A percentile compares a stretch with the other conserved stretches of the same genome.
These are phyloP conservation scores for Drosophila neutralis DNA, from an alignment of 2,888 invertebrate species.

Conservation along the genomic window DNA sequence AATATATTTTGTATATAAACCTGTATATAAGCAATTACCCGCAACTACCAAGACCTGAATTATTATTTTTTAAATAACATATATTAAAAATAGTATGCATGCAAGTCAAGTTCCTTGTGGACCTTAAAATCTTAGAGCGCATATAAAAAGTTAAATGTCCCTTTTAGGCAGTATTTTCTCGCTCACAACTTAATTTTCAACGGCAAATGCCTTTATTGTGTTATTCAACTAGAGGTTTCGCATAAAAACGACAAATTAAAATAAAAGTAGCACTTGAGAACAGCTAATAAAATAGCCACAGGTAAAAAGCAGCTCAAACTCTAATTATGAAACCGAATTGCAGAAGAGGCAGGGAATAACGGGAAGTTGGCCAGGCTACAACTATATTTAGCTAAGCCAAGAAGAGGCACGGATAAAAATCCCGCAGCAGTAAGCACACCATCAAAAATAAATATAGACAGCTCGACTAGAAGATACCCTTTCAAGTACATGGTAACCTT, in stretches of 20 bases:
- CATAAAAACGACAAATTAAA: slow-evolving; percentile 6
- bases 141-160: slow-evolving; percentile 40
- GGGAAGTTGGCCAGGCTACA: slow-evolving; percentile 10
- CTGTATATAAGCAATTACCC: too few relatives aligned
- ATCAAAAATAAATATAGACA: not conserved
- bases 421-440: slow-evolving; percentile 43
- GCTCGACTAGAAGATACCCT: not conserved
- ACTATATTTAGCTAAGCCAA: slow-evolving; percentile 41
- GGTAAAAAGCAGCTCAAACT: slow-evolving; percentile 71
- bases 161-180: slow-evolving; percentile 32
- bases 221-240: slow-evolving; percentile 31
- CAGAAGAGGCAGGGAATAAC: not conserved
- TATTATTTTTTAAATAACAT: not conserved
- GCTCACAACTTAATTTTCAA: slow-evolving; percentile 70
- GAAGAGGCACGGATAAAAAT: slow-evolving; percentile 67
- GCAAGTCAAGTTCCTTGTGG: slow-evolving; percentile 42
- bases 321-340: slow-evolving; percentile 43
- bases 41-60: not conserved
- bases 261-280: slow-evolving; percentile 34
- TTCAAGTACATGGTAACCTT: not conserved
- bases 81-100: not conserved
- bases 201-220: slow-evolving; percentile 70
- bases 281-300: slow-evolving; percentile 57
- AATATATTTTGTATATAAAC: not conserved
- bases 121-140: slow-evolving; percentile 9